Evolutionary conservation across 2,888 invertebrate genomes (phyloP), one percentile per base, ranked within the genome.

Genomic region (Agrotis ipsilon): DNA sequence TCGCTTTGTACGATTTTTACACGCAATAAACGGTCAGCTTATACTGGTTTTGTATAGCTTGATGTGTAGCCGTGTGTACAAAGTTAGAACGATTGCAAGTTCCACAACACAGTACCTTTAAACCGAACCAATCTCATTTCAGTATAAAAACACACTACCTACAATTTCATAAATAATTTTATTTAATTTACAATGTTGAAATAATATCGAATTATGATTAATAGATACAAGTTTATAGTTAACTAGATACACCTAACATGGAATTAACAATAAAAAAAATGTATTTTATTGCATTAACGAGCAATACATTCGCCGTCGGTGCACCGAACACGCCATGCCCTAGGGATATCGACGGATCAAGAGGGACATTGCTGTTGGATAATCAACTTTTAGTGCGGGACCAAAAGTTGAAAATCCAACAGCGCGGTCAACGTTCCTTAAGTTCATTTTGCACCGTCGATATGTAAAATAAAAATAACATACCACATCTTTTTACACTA

Each of bases 121-220:
- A 24, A 54, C 75, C 45, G 77, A 84, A 87, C 85, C 86, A 85
- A 88, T 83, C 86, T 86, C 86, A 83, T 84, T 87, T 86, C 87
- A 88, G 86, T 92, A 92, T 87, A 91, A 93, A 83, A 93, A 92
- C 90, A 86, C 83, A 87, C 87, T 89, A 91, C 85, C 88, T 92
- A 91, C 83, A 90, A 91, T 90, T 92, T 92, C 87, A 93, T 92
- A 94, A 92, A 93, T 94, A 93, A 89, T 88, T 90, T 84, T 90
- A 90, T 90, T 89, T 81, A 92, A 91, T 93, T 92, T 94, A 94
- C 93, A 94, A 89, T 91, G 86, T 49, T 81, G 84, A 91, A 88
- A 87, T 87, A 89, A 90, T 88, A 91, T 90, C 90, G 84, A 88
- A 90, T 87, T 89, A 87, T 84, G 86, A 87, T 91, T 91, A 94